Evolutionary conservation across 2,888 invertebrate genomes (phyloP).

Genomic region (Amitus sp.): DNA sequence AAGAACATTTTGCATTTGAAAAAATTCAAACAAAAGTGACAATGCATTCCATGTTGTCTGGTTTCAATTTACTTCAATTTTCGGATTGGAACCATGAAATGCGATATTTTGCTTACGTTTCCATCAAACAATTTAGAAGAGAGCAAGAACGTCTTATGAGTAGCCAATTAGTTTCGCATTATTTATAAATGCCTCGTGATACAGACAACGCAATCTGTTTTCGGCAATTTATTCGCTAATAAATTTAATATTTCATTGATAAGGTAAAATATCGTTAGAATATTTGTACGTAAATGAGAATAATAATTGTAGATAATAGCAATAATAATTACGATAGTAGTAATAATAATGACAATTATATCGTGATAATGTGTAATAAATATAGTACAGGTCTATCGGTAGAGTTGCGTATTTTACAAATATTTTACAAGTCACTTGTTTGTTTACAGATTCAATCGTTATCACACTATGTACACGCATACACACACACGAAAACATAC

Average conservation of each 20-base stretch:
- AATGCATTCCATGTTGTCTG: too few species aligned
- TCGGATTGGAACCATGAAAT: too few species aligned
- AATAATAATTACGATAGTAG: slow-evolving; percentile 52
- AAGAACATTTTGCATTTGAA: too few species aligned
- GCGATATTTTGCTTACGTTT: too few species aligned
- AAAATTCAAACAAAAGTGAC: too few species aligned
- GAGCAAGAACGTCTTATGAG: too few species aligned
- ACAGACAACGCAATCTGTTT: slow-evolving; percentile 44
- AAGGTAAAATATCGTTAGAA: slow-evolving; percentile 63
- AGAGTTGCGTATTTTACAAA: slow-evolving; percentile 63
- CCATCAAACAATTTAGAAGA: too few species aligned
- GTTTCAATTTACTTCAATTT: too few species aligned
- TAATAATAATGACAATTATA: slow-evolving; percentile 62
- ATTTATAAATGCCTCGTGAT: slow-evolving; percentile 42
- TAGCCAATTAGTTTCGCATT: neutral
- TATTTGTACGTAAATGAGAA: slow-evolving; percentile 60
- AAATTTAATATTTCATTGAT: slow-evolving; percentile 64
- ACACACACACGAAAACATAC: too few species aligned
- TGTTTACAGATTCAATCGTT: slow-evolving; percentile 37
- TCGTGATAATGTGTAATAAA: slow-evolving; percentile 52
- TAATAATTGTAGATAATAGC: slow-evolving; percentile 22
- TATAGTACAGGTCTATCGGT: slow-evolving; percentile 65
- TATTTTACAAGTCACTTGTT: slow-evolving; percentile 59
- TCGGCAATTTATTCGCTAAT: slow-evolving; percentile 61
- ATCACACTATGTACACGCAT: slow-evolving; percentile 30